phyloP scores from a whole-genome alignment of 2,888 invertebrate genomes.

The Latrodectus hesperus region DNA sequence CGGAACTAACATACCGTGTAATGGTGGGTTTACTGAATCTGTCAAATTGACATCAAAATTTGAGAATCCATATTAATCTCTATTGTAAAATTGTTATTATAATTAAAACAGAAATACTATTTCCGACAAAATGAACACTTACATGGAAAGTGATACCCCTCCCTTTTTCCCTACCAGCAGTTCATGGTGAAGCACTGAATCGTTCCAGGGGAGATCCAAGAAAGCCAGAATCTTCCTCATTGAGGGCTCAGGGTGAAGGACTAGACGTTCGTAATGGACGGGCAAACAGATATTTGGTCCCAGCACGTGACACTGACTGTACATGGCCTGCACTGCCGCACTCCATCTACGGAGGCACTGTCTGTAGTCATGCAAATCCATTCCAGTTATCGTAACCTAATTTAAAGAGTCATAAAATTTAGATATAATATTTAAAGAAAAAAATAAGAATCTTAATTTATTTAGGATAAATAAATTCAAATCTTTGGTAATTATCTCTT shows the following conservation, averaged over 20 bases:
- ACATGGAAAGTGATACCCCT: conserved; percentile 89
- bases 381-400: conserved; percentile 89
- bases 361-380: conserved; percentile 93
- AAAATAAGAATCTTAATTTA: too few relatives aligned
- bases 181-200: conserved; percentile 96
- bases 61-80: too few relatives aligned
- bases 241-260: conserved; percentile 92
- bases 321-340: conserved; percentile 94
- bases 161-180: conserved; percentile 95
- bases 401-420: conserved; percentile 19
- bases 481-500: too few relatives aligned
- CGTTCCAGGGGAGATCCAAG: conserved; percentile 94
- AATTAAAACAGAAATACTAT: too few relatives aligned
- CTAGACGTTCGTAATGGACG: conserved; percentile 97
- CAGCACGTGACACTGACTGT: conserved; percentile 90
- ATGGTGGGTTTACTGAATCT: too few relatives aligned
- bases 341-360: conserved; percentile 98
- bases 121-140: conserved; percentile 79
- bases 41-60: too few relatives aligned
- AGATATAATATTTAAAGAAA: too few relatives aligned
- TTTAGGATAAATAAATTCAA: too few relatives aligned
- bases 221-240: conserved; percentile 91
- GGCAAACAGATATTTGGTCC: conserved; percentile 81
- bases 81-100: too few relatives aligned
- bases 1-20: too few relatives aligned